These are phyloP conservation scores for Apodemia mormo DNA, from an alignment of 2,888 invertebrate genomes.

Conservation along the genomic window DNA sequence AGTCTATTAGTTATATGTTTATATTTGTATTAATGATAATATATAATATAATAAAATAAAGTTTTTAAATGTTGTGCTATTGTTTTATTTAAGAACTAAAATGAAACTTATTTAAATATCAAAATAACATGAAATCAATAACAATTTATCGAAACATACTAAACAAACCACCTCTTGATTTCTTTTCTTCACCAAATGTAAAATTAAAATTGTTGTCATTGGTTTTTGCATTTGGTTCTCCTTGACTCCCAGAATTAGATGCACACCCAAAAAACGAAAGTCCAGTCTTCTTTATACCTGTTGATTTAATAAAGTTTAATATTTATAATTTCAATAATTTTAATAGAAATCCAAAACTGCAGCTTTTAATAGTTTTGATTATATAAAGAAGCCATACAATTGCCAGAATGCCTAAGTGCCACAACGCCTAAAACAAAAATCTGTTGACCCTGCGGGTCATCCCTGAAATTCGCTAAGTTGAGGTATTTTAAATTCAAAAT, in stretches of 20 bases:
- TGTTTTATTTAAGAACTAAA: conserved; percentile 12
- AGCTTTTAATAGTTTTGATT: no score
- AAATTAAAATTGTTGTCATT: conserved; percentile 59
- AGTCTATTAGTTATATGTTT: no score
- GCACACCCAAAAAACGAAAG: conserved; percentile 59
- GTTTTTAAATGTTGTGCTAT: neutral
- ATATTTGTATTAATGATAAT: no score
- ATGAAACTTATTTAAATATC: conserved; percentile 6
- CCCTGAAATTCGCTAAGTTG: no score
- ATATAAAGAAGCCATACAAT: no score
- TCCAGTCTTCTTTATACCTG: conserved; percentile 63
- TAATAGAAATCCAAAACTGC: no score
- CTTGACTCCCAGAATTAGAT: conserved; percentile 38
- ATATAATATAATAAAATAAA: neutral
- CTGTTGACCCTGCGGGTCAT: no score
- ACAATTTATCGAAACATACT: conserved; percentile 59
- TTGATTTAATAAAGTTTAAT: neutral
- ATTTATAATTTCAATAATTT: no score
- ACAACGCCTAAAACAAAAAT: no score
- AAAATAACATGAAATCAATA: conserved; percentile 18
- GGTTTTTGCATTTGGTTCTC: conserved; percentile 45
- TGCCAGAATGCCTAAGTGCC: no score
- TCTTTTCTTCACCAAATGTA: conserved; percentile 65
- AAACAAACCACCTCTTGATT: conserved; percentile 61
- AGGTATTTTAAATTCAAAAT: no score